These are phyloP conservation scores for Pristis pectinata DNA, from an alignment of 2,797 vertebrate species.

Conservation along the genomic window DNA sequence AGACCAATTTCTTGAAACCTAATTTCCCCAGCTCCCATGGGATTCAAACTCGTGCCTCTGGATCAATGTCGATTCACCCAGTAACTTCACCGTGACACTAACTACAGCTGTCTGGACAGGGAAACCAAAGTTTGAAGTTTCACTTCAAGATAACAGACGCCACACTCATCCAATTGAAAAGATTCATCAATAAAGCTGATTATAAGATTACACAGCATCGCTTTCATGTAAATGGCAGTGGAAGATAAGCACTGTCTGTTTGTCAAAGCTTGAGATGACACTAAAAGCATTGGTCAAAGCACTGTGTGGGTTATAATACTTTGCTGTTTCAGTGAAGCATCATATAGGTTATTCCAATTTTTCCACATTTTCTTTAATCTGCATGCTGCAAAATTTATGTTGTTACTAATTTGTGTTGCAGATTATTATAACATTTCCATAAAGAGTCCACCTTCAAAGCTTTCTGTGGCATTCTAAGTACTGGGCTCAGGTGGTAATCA, in stretches of 20 bases:
- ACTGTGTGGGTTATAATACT: background rate
- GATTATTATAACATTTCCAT: background rate
- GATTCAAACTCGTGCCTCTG: no score
- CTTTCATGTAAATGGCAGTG: background rate
- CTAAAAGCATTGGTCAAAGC: background rate
- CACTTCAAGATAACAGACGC: background rate
- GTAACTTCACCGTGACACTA: no score
- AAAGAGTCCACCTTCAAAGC: slow-evolving; percentile 8
- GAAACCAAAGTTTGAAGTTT: background rate
- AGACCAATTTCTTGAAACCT: no score
- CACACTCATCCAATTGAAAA: background rate
- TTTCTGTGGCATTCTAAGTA: background rate
- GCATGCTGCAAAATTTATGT: background rate
- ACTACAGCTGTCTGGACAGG: background rate
- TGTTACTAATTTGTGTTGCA: background rate
- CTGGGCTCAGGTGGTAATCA: slow-evolving; percentile 30
- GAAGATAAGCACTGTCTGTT: background rate
- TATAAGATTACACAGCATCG: background rate
- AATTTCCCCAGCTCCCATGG: no score
- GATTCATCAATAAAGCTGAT: slow-evolving; percentile 20
- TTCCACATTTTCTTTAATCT: background rate
- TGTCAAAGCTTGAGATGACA: background rate
- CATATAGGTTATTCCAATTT: background rate
- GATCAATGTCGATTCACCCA: no score
- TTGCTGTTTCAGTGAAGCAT: background rate